Percentiles rank a stretch among this genome's conserved stretches.
phyloP scores from a whole-genome alignment of 2,113 vertebrate species.

The Tricholaema leucomelas region DNA sequence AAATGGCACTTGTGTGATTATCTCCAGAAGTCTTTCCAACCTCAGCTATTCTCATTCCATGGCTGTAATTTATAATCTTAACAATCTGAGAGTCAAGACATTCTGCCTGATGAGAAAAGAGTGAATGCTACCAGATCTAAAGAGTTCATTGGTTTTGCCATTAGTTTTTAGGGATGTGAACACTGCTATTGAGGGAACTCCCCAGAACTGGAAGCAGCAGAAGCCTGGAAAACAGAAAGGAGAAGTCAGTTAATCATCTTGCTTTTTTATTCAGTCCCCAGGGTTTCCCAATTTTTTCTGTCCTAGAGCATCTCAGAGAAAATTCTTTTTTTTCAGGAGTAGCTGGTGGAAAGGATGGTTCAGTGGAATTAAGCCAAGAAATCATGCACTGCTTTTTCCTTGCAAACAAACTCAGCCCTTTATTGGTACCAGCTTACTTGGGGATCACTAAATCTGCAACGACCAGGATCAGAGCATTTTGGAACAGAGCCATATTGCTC shows the following conservation, averaged over 20 bases:
- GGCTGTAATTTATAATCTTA: neutral
- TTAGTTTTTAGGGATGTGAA: neutral
- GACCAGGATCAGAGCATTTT: neutral
- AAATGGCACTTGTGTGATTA: neutral
- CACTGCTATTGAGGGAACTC: neutral
- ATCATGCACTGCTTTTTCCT: neutral
- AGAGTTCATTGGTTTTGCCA: neutral
- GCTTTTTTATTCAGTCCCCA: neutral
- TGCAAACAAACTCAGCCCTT: neutral
- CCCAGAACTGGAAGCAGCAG: neutral
- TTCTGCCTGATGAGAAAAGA: neutral
- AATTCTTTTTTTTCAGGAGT: neutral
- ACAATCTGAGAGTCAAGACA: neutral
- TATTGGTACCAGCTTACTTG: neutral
- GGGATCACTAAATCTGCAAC: neutral
- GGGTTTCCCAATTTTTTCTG: neutral
- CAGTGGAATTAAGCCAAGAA: neutral
- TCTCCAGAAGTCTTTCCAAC: neutral
- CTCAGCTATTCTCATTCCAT: neutral
- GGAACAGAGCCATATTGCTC: neutral
- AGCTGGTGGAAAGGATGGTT: neutral
- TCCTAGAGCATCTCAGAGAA: neutral
- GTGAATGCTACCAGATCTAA: neutral
- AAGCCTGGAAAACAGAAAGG: neutral
- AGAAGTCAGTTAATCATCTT: neutral